Percentiles rank a stretch among this genome's conserved stretches.
These are phyloP conservation scores for Melinaea marsaeus DNA, from an alignment of 2,888 invertebrate species.

Conservation along the genomic window DNA sequence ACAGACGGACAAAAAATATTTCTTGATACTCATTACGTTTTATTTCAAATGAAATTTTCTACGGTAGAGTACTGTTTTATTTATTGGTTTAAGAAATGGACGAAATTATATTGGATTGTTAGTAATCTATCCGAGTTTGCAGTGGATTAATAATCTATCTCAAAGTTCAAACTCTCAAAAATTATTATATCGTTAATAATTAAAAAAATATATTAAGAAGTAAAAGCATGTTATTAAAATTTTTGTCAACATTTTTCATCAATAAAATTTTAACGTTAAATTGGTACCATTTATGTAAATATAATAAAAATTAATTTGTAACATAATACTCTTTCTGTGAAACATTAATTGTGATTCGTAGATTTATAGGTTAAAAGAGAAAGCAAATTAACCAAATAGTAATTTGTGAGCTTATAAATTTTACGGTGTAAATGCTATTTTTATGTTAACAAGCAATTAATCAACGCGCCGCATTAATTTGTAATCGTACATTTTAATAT, in stretches of 20 bases:
- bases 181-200: too few relatives aligned
- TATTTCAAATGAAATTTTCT: conserved; percentile 26
- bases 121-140: too few relatives aligned
- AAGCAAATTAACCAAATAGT: conserved; percentile 20
- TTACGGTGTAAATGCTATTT: conserved; percentile 22
- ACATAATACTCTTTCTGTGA: background rate
- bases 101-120: background rate
- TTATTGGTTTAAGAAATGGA: conserved; percentile 6
- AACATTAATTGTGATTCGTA: conserved; percentile 3
- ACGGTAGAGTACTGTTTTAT: background rate
- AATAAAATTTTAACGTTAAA: too few relatives aligned
- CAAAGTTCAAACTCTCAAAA: too few relatives aligned
- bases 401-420: conserved; percentile 21
- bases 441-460: conserved; percentile 22
- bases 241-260: too few relatives aligned
- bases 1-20: conserved; percentile 38
- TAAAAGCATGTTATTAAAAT: too few relatives aligned
- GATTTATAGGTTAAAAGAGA: conserved; percentile 22
- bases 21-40: conserved; percentile 38
- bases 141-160: too few relatives aligned
- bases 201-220: too few relatives aligned
- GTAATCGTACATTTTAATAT: background rate
- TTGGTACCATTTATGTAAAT: too few relatives aligned
- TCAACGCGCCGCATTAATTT: conserved; percentile 12
- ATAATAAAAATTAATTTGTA: too few relatives aligned